Percentiles rank a stretch among this genome's conserved stretches.
Conservation (phyloP, 1,140 invertebrate genomes). For the Eueides isabella region DNA sequence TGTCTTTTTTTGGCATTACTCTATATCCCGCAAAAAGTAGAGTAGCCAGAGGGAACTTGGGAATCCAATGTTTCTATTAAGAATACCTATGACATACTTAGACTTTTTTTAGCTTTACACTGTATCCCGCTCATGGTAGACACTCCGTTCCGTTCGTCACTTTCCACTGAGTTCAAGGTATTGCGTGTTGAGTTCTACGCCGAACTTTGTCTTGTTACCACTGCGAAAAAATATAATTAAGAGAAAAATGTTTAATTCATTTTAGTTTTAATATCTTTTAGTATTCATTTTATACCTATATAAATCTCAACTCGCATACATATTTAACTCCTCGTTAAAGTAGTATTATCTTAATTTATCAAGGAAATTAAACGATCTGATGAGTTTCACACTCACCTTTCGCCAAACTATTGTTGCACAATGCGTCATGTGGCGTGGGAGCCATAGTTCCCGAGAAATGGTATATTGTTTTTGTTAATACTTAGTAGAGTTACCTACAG, state of each 20-base stretch:
- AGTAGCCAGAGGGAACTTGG: too few species aligned
- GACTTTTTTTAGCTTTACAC: too few species aligned
- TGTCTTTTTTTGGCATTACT: too few species aligned
- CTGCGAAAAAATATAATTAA: too few species aligned
- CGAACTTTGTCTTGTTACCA: too few species aligned
- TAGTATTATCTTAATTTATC: constrained; percentile 14
- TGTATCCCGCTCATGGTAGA: too few species aligned
- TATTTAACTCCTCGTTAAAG: not conserved
- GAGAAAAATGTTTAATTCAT: not conserved
- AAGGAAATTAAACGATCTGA: constrained; percentile 37
- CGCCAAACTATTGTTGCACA: constrained; percentile 46
- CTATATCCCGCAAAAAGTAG: too few species aligned
- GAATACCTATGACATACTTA: too few species aligned
- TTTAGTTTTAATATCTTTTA: not conserved
- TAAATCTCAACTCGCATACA: not conserved
- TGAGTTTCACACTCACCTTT: constrained; percentile 42
- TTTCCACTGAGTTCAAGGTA: too few species aligned
- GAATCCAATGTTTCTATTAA: too few species aligned
- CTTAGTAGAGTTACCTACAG: not conserved
- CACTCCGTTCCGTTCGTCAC: too few species aligned
- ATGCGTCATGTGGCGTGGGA: constrained; percentile 40
- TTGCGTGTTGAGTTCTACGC: too few species aligned
- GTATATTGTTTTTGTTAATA: constrained; percentile 34
- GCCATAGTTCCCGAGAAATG: constrained; percentile 41
- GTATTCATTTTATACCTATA: not conserved